Percentiles rank a stretch among this genome's conserved stretches.
These are phyloP conservation scores for Heliconius nattereri DNA, from an alignment of 1,140 invertebrate genomes.

Conservation along the genomic window DNA sequence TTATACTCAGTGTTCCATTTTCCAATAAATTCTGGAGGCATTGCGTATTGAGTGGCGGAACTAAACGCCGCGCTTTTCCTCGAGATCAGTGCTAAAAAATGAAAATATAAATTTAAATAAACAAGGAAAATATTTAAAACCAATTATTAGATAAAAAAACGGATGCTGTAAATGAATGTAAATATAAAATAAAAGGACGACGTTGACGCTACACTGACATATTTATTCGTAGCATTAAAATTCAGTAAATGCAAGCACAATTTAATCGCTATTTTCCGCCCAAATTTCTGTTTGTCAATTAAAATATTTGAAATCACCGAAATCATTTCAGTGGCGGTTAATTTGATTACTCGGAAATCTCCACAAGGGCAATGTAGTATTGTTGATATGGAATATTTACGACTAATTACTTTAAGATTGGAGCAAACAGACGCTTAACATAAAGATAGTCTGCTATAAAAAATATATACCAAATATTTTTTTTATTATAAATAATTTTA, in stretches of 20 bases:
- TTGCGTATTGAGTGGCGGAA: too few relatives aligned
- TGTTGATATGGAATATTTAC: conserved; percentile 15
- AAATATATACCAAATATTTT: too few relatives aligned
- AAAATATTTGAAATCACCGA: conserved; percentile 77
- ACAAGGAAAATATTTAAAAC: not conserved
- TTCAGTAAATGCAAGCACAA: conserved; percentile 71
- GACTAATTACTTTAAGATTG: not conserved
- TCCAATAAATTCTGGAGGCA: too few relatives aligned
- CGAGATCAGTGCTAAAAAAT: too few relatives aligned
- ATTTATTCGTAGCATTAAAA: conserved; percentile 73
- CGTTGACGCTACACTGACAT: conserved; percentile 33
- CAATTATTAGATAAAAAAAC: not conserved
- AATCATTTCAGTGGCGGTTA: conserved; percentile 70
- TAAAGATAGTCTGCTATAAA: not conserved
- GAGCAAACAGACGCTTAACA: not conserved
- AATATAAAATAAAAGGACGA: not conserved
- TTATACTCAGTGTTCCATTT: too few relatives aligned
- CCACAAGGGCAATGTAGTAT: conserved; percentile 8
- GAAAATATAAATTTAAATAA: not conserved
- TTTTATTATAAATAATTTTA: too few relatives aligned
- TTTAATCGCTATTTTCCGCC: conserved; percentile 69
- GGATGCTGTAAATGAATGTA: not conserved
- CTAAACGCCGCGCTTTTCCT: too few relatives aligned
- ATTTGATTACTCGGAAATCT: conserved; percentile 57
- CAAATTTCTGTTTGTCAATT: conserved; percentile 78